phyloP scores from a whole-genome alignment of 2,113 vertebrate species.

The Meleagris gallopavo region DNA sequence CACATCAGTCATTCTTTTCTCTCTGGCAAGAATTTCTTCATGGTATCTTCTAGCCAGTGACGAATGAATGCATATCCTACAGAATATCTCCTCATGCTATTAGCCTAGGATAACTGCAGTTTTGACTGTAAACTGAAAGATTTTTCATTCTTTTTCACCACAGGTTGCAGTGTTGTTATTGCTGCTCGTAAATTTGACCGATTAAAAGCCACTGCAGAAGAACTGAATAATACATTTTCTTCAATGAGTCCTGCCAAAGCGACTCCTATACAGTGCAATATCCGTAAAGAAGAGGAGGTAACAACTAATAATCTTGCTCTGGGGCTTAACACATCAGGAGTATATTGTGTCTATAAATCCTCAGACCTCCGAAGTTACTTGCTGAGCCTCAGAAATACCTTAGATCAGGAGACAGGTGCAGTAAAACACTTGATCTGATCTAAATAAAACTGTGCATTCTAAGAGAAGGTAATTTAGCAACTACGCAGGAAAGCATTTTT shows the following conservation, averaged over 20 bases:
- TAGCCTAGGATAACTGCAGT: neutral
- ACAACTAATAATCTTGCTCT: neutral
- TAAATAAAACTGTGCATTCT: neutral
- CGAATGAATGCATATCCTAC: neutral
- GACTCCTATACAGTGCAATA: constrained; percentile 88
- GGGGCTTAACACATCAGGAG: neutral
- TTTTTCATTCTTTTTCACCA: constrained; percentile 18
- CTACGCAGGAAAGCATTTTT: neutral
- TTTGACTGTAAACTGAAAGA: neutral
- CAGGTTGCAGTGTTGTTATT: constrained; percentile 92
- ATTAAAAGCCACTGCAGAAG: constrained; percentile 81
- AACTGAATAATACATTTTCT: constrained; percentile 78
- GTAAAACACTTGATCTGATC: neutral
- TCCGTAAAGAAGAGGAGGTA: constrained; percentile 91
- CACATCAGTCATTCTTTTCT: neutral
- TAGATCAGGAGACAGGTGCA: neutral
- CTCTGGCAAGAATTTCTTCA: neutral
- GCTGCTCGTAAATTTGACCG: constrained; percentile 87
- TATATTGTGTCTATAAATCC: neutral
- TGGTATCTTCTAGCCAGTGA: neutral
- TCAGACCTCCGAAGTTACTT: neutral
- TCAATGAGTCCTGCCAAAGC: constrained; percentile 70
- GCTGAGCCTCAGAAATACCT: neutral
- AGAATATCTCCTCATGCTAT: neutral
- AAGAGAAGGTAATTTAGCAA: neutral